Percentiles rank a stretch among this genome's conserved stretches.
Evolutionary conservation across 2,797 vertebrate genomes (phyloP).

Genomic region (Oreortyx pictus): DNA sequence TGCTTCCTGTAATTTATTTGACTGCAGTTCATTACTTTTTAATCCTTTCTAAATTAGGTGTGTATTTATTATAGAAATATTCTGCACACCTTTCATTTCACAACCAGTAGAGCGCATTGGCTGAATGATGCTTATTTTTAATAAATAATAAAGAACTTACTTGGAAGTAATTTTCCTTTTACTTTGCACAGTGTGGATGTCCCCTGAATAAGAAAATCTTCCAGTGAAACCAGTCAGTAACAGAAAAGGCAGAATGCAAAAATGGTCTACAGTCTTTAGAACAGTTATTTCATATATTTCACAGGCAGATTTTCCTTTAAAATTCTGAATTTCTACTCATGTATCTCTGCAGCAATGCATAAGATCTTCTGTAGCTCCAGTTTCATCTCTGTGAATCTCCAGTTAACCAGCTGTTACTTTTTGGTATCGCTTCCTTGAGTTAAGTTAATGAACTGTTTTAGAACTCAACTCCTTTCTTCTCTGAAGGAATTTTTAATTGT

Average conservation of each 20-base stretch:
- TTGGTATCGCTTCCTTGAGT: not conserved
- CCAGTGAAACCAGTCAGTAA: not conserved
- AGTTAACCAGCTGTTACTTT: not conserved
- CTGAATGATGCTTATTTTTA: conserved; percentile 11
- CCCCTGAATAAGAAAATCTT: not conserved
- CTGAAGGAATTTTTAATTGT: not conserved
- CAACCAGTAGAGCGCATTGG: conserved; percentile 43
- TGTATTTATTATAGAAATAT: not conserved
- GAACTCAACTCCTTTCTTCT: not conserved
- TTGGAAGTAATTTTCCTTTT: conserved; percentile 42
- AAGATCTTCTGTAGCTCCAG: not conserved
- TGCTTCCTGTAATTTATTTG: not conserved
- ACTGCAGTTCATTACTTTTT: not conserved
- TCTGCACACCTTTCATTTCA: not conserved
- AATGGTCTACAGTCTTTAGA: not conserved
- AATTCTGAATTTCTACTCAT: not conserved
- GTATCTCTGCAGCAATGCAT: not conserved
- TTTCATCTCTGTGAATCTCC: not conserved
- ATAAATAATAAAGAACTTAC: not conserved
- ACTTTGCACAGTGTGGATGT: not conserved
- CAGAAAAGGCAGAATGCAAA: not conserved
- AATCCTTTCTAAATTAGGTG: not conserved
- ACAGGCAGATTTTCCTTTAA: not conserved
- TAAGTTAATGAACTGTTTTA: not conserved
- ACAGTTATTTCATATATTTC: not conserved